Evolutionary conservation across 2,888 invertebrate genomes (phyloP).

Genomic region (Drosophila pseudotalamancana): DNA sequence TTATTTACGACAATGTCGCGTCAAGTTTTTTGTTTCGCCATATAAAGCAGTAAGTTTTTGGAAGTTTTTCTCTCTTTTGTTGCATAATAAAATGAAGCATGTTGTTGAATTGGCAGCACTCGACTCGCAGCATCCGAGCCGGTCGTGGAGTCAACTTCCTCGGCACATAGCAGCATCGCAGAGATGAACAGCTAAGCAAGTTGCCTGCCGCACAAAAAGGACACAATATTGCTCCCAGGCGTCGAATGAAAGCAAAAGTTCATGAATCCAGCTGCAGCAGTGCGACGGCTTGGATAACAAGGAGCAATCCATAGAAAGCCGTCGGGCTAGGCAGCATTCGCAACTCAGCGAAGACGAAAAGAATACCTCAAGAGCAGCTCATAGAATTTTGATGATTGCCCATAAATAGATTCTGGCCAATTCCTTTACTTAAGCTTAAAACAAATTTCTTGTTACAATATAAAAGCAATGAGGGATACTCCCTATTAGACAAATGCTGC

Average conservation of each 20-base stretch:
- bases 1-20: conserved; percentile 82
- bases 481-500: too few relatives aligned
- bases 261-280: conserved; percentile 19
- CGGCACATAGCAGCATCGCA: conserved; percentile 24
- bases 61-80: conserved; percentile 42
- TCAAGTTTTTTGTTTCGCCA: conserved; percentile 58
- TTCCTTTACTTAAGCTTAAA: too few relatives aligned
- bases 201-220: conserved; percentile 19
- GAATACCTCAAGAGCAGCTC: neutral
- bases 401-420: too few relatives aligned
- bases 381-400: too few relatives aligned
- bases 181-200: conserved; percentile 29
- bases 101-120: conserved; percentile 57
- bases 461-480: too few relatives aligned
- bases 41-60: conserved; percentile 57
- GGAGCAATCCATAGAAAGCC: neutral
- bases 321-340: too few relatives aligned
- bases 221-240: conserved; percentile 67
- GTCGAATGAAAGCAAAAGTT: conserved; percentile 82
- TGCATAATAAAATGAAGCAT: conserved; percentile 78
- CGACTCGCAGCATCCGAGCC: conserved; percentile 60
- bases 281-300: conserved; percentile 18
- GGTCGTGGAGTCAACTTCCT: conserved; percentile 37
- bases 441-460: too few relatives aligned
- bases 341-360: too few relatives aligned